Percentiles rank a stretch among this genome's conserved stretches.
These are phyloP conservation scores for Teleogryllus occipitalis DNA, from an alignment of 1,140 invertebrate species.

Conservation along the genomic window DNA sequence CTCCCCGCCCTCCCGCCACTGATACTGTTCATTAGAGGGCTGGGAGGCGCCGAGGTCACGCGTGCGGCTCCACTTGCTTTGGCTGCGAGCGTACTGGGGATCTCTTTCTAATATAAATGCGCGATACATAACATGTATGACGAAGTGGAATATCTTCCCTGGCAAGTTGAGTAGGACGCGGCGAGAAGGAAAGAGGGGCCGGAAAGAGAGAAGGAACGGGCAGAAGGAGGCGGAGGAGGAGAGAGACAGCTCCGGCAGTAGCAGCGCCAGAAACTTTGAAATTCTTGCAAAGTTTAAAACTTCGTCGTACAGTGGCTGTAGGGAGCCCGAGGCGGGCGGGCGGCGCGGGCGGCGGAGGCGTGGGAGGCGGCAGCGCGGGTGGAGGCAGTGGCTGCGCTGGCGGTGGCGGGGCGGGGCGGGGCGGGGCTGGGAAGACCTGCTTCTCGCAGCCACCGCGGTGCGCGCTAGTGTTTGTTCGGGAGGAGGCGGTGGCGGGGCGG, in stretches of 20 bases:
- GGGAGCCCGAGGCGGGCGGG: not conserved
- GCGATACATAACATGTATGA: not conserved
- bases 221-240: not conserved
- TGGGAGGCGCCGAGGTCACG: too few relatives aligned
- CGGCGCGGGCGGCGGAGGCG: too few relatives aligned
- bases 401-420: too few relatives aligned
- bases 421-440: not conserved
- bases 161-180: not conserved
- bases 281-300: constrained; percentile 5
- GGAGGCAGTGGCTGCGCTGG: not conserved
- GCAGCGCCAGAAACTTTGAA: constrained; percentile 3
- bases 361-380: too few relatives aligned
- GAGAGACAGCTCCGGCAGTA: not conserved
- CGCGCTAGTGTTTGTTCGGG: not conserved
- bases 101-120: not conserved
- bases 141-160: not conserved
- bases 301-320: not conserved
- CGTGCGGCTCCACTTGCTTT: too few relatives aligned
- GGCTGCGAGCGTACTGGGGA: too few relatives aligned
- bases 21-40: too few relatives aligned
- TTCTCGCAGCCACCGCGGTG: not conserved
- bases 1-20: too few relatives aligned
- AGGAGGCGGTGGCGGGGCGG: not conserved
- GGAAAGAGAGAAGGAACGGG: not conserved
- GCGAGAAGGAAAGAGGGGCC: not conserved